Conservation (phyloP, 1,140 invertebrate species). For the Nasonia vitripennis region DNA sequence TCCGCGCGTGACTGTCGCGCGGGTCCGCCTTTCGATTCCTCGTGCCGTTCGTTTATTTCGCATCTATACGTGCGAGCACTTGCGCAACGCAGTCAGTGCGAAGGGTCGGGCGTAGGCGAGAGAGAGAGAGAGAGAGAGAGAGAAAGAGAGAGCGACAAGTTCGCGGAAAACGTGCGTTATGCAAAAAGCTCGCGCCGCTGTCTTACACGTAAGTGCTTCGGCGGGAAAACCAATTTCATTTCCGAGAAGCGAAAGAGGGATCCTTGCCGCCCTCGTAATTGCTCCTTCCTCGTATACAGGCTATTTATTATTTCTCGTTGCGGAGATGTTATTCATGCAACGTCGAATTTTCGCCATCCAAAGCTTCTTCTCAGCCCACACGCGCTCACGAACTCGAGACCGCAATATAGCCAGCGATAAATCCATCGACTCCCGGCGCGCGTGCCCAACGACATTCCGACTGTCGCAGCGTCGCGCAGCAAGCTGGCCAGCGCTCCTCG, state of each 20-base stretch:
- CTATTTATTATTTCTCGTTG: no score
- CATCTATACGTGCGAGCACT: conserved; percentile 39
- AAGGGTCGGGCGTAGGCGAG: not conserved
- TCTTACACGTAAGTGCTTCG: not conserved
- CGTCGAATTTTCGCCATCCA: no score
- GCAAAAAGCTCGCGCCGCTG: not conserved
- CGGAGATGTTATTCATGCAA: no score
- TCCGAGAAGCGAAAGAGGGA: not conserved
- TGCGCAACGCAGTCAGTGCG: conserved; percentile 18
- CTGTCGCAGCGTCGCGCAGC: not conserved
- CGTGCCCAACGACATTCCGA: conserved; percentile 22
- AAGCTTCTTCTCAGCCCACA: no score
- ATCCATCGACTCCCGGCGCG: conserved; percentile 60
- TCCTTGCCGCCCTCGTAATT: not conserved
- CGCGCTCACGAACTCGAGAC: conserved; percentile 35
- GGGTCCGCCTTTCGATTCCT: not conserved
- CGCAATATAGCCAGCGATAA: conserved; percentile 68
- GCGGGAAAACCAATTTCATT: not conserved
- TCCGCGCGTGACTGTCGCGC: not conserved
- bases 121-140: no score
- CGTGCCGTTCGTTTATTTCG: not conserved
- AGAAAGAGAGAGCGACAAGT: not conserved
- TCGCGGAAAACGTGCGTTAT: not conserved
- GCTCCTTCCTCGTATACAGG: no score
- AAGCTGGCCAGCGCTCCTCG: conserved; percentile 15